Evolutionary conservation across 2,888 invertebrate genomes (phyloP), one percentile per base, ranked within the genome.

Genomic region (Macaria notata): DNA sequence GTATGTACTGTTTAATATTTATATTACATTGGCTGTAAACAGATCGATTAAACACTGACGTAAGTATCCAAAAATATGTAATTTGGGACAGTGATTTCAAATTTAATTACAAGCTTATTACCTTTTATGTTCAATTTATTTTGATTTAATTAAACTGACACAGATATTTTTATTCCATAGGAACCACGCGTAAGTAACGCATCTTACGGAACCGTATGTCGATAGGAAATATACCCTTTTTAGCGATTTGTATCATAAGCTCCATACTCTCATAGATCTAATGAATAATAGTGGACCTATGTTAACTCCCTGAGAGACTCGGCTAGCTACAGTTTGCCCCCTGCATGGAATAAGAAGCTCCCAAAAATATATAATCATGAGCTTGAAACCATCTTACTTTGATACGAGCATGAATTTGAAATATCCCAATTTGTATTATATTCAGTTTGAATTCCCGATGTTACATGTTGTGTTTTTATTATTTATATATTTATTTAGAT

Each of bases 101-200:
- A 36, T 36, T 6, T 36, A 36, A 36, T 36, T 36, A 7, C 7
- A 3, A 4, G 4, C 33, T 9, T 19, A 29, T 29, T 36, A 31
- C 9, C 8, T 33, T 33, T 59, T 59, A 46, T 56, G 51, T 58
- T 59, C 19, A 49, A 59, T 65, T 59, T 45, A 31, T 65, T 70
- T 70, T 68, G 59, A 70, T 78, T 79, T 70, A 68, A 75, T 79
- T 76, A 68, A 68, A 85, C 80, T 89, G 87, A 88, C 77, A 76
- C 70, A 68, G 70, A 59, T 46, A 73, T 85, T 80, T 91, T 90
- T 91, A 86, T 89, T 86, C 77, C 89, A 88, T 92, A 92, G 92
- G 92, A 92, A 92, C 86, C 92, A 92, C 88, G 92, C 91, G 92
- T 92, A 87, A 92, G 92, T 92, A 81, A 79, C 75, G 73, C 73